Percentiles rank a stretch among this genome's conserved stretches.
Conservation (phyloP, 2,888 invertebrate genomes). For the Erebia ligea region DNA sequence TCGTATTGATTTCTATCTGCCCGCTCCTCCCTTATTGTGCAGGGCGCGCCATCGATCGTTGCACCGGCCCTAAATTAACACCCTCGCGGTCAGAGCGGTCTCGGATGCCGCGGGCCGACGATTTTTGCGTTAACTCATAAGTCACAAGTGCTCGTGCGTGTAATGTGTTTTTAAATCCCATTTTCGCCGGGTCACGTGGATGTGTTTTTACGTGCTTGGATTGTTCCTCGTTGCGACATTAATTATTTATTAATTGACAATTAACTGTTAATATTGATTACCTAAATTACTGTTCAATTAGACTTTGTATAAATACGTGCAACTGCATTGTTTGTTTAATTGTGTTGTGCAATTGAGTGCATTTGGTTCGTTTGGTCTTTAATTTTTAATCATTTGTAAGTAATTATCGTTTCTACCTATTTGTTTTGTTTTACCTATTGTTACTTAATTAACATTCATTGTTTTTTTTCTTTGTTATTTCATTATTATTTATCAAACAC, state of each 20-base stretch:
- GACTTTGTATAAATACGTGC: slow-evolving; percentile 37
- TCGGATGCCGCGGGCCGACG: slow-evolving; percentile 60
- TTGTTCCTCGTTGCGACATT: slow-evolving; percentile 40
- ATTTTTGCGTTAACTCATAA: slow-evolving; percentile 59
- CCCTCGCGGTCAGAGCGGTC: slow-evolving; percentile 48
- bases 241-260: slow-evolving; percentile 54
- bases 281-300: slow-evolving; percentile 45
- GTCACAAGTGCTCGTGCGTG: slow-evolving; percentile 57
- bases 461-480: background rate
- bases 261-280: slow-evolving; percentile 37
- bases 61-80: slow-evolving; percentile 69
- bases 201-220: slow-evolving; percentile 50
- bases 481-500: no score
- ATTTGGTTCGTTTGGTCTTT: slow-evolving; percentile 27
- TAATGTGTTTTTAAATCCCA: slow-evolving; percentile 59
- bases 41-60: slow-evolving; percentile 79
- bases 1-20: slow-evolving; percentile 84
- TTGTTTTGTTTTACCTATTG: background rate
- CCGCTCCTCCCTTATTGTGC: slow-evolving; percentile 82
- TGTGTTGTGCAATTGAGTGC: slow-evolving; percentile 44
- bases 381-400: slow-evolving; percentile 1
- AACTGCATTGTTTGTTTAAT: slow-evolving; percentile 34
- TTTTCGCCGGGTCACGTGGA: slow-evolving; percentile 62
- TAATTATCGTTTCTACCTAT: background rate
- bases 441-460: background rate